Evolutionary conservation across 2,797 vertebrate genomes (phyloP), one percentile per base, ranked within the genome.

Genomic region (Poecilia wingei): DNA sequence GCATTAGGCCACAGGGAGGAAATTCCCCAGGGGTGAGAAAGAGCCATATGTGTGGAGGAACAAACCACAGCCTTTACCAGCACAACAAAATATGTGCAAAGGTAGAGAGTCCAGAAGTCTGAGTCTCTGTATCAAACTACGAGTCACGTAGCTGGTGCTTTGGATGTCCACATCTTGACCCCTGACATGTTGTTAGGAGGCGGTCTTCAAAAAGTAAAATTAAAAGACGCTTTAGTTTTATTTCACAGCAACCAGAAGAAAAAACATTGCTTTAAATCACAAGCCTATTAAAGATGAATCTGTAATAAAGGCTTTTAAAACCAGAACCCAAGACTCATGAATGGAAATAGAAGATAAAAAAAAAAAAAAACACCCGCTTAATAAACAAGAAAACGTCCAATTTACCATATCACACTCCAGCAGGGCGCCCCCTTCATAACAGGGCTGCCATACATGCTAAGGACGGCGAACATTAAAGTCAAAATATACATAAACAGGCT

Each of bases 341-440:
- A 94, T 94, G 94, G 90, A 94, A 94, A 84, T 46, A 81, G 88
- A 87, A 92, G 93, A 96, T 95, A 93, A 94, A 94, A 92, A 80
- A 45, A 1, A 1, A 6, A 36, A 16, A 75, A 28, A 91, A 81
- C 78, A 84, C 36, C 73, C 70, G 82, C 91, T 94, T 92, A 88
- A 90, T 89, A 92, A 95, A 93, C 93, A 88, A 95, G 95, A 96
- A 96, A 96, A 95, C 92, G 90, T 95, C 89, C 93, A 94, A 95
- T 95, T 95, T 95, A 89, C 91, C 92, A 92, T 96, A 96, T 96
- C 96, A 94, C 90, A 91, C 92, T 91, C 81, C 87, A 90, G 87
- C 95, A 95, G 95, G 91, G 86, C 75, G 79, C 82, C 89, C 87
- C 41, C 93, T 94, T 94, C 88, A 91, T 93, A 95, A 94, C 84